Base-by-base conservation (phyloP, 2,797 vertebrate species). In the Sebastes matsubarae region DNA sequence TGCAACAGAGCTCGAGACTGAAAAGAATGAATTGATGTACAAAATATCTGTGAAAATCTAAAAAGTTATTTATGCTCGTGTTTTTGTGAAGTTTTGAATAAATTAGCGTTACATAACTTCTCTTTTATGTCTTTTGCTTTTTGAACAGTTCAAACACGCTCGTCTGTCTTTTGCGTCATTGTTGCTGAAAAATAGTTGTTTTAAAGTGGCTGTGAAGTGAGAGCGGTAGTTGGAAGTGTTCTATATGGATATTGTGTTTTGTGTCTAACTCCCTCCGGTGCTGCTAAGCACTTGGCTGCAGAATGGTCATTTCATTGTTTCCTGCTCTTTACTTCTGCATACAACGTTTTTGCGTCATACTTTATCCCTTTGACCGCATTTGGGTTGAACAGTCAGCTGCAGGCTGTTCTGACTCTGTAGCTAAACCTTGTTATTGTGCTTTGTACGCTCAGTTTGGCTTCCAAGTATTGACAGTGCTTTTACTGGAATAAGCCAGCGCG, bases 271-370 rank as follows among this genome's bases (percentile, higher is more conserved):
- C 32, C 81, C 77, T 83, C 60, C 78, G 61, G 77, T 88, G 71
- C 66, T 75, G 78, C 66, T 78, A 72, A 87, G 74, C 50, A 61
- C 66, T 88, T 80, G 66, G 65, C 79, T 74, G 65, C 71, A 76
- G 16, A 87, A 75, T 66, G 71, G 59, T 68, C 70, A 74, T 5
- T 72, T 87, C 59, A 67, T 84, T 81, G 55, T 88, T 78, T 83
- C 20, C 58, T 78, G 12, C 50, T 69, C 74, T 85, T 82, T 72
- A 54, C 59, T 79, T 80, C 18, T 59, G 22, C 27, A 60, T 75
- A 63, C 46, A 20, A 68, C 20, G 58, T 65, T 76, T 77, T 82
- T 79, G 65, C 75, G 68, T 86, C 69, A 66, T 71, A 42, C 34
- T 73, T 81, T 20, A 81, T 77, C 80, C 60, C 52, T 68, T 80